phyloP scores from a whole-genome alignment of 37 sponge, comb jelly and placozoan species.

The Petrosia ficiformis region DNA sequence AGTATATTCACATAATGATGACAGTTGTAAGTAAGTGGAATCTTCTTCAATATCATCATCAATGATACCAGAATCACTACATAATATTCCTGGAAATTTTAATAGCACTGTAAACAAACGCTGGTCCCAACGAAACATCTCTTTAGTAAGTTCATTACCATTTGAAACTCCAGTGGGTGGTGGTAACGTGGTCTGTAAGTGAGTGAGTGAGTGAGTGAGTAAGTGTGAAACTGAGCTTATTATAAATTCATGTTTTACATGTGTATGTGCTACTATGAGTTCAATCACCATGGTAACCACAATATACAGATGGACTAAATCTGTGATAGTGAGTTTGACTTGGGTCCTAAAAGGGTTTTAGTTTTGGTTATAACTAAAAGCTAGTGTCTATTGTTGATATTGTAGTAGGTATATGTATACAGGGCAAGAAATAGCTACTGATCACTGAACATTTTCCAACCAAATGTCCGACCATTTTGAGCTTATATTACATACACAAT shows the following conservation, averaged over 20 bases:
- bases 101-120: slow-evolving; percentile 87
- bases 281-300: too few species aligned
- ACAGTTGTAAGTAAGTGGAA: background rate
- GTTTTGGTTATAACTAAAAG: too few species aligned
- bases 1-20: slow-evolving; percentile 83
- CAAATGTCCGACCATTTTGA: too few species aligned
- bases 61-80: slow-evolving; percentile 4
- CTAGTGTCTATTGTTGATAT: too few species aligned
- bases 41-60: background rate
- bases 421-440: too few species aligned
- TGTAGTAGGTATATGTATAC: too few species aligned
- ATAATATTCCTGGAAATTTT: slow-evolving; percentile 75
- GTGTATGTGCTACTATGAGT: too few species aligned
- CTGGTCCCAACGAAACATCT: slow-evolving; percentile 97
- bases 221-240: background rate
- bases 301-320: background rate
- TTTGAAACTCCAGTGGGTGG: background rate
- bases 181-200: slow-evolving; percentile 15
- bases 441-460: too few species aligned
- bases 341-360: too few species aligned
- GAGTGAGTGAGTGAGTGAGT: background rate
- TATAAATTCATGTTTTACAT: background rate
- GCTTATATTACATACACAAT: too few species aligned
- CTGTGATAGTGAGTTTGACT: background rate
- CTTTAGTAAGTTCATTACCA: slow-evolving; percentile 82